These are phyloP conservation scores for Digitonthophagus gazella DNA, from an alignment of 2,888 invertebrate genomes.

Conservation along the genomic window DNA sequence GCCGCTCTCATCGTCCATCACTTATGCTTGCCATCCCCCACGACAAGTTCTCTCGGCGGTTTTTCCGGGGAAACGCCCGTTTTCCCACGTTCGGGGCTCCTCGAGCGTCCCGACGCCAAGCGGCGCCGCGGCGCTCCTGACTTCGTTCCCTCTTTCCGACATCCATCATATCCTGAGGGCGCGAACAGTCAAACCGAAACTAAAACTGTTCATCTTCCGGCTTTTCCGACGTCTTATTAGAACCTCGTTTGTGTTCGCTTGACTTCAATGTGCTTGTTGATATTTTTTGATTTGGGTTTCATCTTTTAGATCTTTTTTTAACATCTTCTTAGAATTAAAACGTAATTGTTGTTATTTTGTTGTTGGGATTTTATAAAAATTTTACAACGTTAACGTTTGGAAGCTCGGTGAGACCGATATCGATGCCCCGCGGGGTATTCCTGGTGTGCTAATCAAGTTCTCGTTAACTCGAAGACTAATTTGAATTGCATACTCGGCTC, in stretches of 20 bases:
- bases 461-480: constrained; percentile 46
- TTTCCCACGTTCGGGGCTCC: not conserved
- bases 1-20: not conserved
- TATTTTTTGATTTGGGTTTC: no score
- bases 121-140: no score
- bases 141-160: not conserved
- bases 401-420: constrained; percentile 30
- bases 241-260: no score
- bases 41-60: not conserved
- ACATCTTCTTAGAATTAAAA: no score
- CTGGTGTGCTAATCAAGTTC: constrained; percentile 48
- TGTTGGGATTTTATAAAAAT: no score
- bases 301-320: no score
- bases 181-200: not conserved
- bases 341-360: no score
- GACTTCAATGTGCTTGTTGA: no score
- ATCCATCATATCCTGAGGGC: not conserved
- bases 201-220: not conserved
- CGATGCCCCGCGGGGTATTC: constrained; percentile 43
- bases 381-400: no score
- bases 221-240: not conserved
- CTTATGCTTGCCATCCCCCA: not conserved
- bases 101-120: no score
- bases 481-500: constrained; percentile 48
- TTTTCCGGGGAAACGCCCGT: not conserved